A percentile compares a stretch with the other conserved stretches of the same genome.
phyloP scores from a whole-genome alignment of 2,113 vertebrate genomes.

The Cyprinodon variegatus region DNA sequence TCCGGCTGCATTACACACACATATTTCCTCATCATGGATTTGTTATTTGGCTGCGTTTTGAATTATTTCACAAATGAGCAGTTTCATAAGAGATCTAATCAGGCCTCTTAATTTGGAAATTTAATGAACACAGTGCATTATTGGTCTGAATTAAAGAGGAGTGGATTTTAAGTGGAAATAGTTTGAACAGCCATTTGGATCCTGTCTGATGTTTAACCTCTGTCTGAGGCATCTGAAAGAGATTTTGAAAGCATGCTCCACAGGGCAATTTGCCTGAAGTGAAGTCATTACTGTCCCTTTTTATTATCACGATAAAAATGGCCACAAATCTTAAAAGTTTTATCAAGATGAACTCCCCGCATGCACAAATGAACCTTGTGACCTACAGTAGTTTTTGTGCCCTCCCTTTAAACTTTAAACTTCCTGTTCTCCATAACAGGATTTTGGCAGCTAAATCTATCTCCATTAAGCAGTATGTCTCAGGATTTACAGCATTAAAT shows the following conservation, averaged over 20 bases:
- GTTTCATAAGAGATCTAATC: constrained; percentile 65
- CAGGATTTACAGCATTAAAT: constrained; percentile 57
- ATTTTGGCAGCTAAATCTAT: constrained; percentile 74
- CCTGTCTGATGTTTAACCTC: constrained; percentile 77
- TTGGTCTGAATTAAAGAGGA: constrained; percentile 55
- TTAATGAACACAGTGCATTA: constrained; percentile 57
- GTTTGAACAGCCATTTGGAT: constrained; percentile 70
- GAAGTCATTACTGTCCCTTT: constrained; percentile 79
- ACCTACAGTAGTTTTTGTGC: constrained; percentile 85
- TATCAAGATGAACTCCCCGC: constrained; percentile 74
- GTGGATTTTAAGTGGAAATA: constrained; percentile 67
- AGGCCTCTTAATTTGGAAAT: constrained; percentile 45
- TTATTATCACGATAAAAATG: constrained; percentile 83
- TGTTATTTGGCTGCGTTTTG: constrained; percentile 46
- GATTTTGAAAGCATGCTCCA: constrained; percentile 67
- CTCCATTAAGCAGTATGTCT: constrained; percentile 74
- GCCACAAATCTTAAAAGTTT: constrained; percentile 65
- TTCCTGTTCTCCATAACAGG: constrained; percentile 81
- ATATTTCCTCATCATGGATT: constrained; percentile 59
- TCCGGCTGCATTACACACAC: constrained; percentile 35
- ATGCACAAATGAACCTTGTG: constrained; percentile 78
- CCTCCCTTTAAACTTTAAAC: constrained; percentile 80
- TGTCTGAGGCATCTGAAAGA: constrained; percentile 79
- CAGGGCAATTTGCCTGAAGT: constrained; percentile 77
- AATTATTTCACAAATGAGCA: constrained; percentile 60